A percentile compares a stretch with the other conserved stretches of the same genome.
These are phyloP conservation scores for Danaus melanippus DNA, from an alignment of 1,140 invertebrate species.

Conservation along the genomic window DNA sequence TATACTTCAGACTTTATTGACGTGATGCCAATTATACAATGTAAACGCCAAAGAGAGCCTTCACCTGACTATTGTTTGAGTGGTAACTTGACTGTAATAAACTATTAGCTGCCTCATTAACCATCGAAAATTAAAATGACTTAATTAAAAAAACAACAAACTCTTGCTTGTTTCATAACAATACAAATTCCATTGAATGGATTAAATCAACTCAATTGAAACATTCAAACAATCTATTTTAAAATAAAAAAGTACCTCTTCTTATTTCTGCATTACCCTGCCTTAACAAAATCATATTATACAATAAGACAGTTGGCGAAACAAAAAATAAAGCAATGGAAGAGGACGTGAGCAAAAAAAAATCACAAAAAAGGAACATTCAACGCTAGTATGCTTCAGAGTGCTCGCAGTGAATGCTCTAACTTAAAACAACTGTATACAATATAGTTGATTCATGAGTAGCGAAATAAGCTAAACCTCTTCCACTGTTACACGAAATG, in stretches of 20 bases:
- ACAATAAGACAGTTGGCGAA: constrained; percentile 65
- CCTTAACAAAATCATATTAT: constrained; percentile 67
- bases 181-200: constrained; percentile 69
- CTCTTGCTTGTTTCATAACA: constrained; percentile 65
- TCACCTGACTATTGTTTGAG: constrained; percentile 57
- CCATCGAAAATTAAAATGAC: constrained; percentile 58
- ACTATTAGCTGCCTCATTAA: constrained; percentile 64
- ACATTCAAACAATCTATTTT: constrained; percentile 66
- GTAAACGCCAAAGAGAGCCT: constrained; percentile 63
- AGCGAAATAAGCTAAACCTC: constrained; percentile 51
- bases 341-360: constrained; percentile 64
- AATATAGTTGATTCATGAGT: constrained; percentile 42
- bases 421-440: constrained; percentile 30
- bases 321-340: constrained; percentile 67
- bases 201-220: constrained; percentile 68
- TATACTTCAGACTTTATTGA: constrained; percentile 30
- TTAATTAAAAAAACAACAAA: constrained; percentile 68
- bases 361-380: constrained; percentile 62
- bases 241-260: constrained; percentile 69
- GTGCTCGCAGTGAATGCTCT: constrained; percentile 29
- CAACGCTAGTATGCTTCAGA: constrained; percentile 35
- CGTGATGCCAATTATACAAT: constrained; percentile 16
- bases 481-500: constrained; percentile 65
- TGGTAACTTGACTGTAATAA: constrained; percentile 63
- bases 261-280: constrained; percentile 68